Conservation (phyloP, 2,113 vertebrate genomes). For the Crocuta crocuta region DNA sequence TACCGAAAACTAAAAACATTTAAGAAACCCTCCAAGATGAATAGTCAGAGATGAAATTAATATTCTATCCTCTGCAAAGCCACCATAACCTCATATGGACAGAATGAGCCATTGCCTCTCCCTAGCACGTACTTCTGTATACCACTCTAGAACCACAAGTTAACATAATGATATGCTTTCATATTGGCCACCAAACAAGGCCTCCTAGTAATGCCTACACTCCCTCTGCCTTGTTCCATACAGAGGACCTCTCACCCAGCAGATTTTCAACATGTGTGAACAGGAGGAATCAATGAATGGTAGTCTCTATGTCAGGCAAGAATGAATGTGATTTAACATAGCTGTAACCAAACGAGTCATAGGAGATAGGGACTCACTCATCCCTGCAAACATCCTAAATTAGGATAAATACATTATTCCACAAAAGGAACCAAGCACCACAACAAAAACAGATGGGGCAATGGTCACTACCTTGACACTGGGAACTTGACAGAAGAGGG, state of each 20-base stretch:
- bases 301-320: neutral
- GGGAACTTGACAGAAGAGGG: neutral
- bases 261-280: neutral
- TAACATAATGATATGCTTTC: neutral
- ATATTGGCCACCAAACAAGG: accelerated
- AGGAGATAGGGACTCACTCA: neutral
- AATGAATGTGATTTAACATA: neutral
- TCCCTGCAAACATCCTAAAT: neutral
- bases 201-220: neutral
- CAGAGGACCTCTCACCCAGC: neutral
- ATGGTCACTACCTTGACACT: no score
- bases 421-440: neutral
- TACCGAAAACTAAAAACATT: neutral
- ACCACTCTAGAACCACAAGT: accelerated
- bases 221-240: neutral
- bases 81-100: no score
- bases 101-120: neutral
- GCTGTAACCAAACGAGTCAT: neutral
- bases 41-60: neutral
- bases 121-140: neutral
- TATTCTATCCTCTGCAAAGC: neutral
- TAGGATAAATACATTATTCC: neutral
- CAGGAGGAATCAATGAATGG: neutral
- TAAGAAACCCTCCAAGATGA: neutral
- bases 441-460: neutral